These are phyloP conservation scores for Nautilus pompilius DNA, from an alignment of 1,140 invertebrate genomes.

Conservation along the genomic window DNA sequence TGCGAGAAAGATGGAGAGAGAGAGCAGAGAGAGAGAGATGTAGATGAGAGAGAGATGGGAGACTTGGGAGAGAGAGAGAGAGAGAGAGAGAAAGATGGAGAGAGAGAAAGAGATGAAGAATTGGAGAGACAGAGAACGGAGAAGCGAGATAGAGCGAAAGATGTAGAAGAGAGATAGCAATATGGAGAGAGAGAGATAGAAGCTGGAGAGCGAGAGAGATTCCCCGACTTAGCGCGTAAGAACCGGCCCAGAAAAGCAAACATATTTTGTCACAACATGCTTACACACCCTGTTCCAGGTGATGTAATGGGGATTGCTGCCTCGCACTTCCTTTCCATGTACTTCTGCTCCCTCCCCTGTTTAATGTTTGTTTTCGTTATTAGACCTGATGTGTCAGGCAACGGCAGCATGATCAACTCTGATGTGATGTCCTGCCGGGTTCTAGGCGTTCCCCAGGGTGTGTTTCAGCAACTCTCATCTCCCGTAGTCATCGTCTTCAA, in stretches of 20 bases:
- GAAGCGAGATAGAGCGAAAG: background rate
- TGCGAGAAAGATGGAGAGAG: background rate
- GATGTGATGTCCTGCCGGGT: slow-evolving; percentile 24
- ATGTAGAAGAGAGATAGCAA: slow-evolving; percentile 1
- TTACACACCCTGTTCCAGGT: too few species aligned
- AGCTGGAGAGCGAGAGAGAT: too few species aligned
- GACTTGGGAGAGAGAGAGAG: background rate
- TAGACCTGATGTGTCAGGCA: slow-evolving; percentile 4
- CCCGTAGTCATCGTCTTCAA: slow-evolving; percentile 22
- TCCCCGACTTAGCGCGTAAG: background rate
- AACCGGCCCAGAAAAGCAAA: background rate
- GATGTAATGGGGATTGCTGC: background rate
- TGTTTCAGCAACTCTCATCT: slow-evolving; percentile 10
- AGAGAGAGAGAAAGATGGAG: background rate
- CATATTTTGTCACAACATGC: background rate
- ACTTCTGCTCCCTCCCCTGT: slow-evolving; percentile 9
- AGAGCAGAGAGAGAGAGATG: slow-evolving; percentile 5
- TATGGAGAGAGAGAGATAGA: too few species aligned
- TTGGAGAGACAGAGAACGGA: background rate
- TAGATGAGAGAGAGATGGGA: background rate
- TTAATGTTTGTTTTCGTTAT: slow-evolving; percentile 10
- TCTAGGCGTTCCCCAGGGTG: slow-evolving; percentile 11
- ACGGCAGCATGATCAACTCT: slow-evolving; percentile 14
- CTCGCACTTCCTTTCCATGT: background rate
- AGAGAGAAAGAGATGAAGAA: background rate